Evolutionary conservation across 1,140 invertebrate genomes (phyloP), one percentile per base, ranked within the genome.

Genomic region (Sweltsa coloradensis): DNA sequence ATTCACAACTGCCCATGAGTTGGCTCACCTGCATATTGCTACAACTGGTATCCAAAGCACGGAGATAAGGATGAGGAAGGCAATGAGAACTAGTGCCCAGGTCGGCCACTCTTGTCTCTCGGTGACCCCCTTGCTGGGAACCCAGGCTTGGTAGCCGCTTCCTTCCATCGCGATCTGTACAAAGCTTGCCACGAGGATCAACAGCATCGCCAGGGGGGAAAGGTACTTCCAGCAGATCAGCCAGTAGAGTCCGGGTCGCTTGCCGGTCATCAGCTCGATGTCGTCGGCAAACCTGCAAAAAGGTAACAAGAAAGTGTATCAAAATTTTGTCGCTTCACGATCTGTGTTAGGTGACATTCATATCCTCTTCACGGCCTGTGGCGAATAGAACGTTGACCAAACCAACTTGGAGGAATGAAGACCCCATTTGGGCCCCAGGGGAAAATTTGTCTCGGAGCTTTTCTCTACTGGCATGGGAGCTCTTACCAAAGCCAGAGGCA

Each of bases 191-290:
- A 81, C 65, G 7, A 96, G 67, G 54, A 96, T 92, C 48, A 83
- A 79, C 16, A 91, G 62, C 91, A 96, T 96, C 1, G 89, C 88
- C 42, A 83, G 59, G 0, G 92, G 92, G 21, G 89, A 91, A 7
- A 95, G 62, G 56, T 92, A 96, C 58, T 92, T 90, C 90, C 91
- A 95, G 62, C 90, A 95, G 51, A 93, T 80, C 50, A 90, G 65
- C 89, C 89, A 94, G 60, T 91, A 95, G 3, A 88, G 68, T 2
- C 80, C 81, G 3, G 90, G 89, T 23, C 88, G 68, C 34, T 77
- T 78, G 0, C 91, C 90, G 3, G 89, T 94, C 91, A 96, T 96
- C 59, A 92, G 69, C 67, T 95, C 88, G 52, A 95, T 92, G 60
- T 95, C 90, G 58, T 93, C 89, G 4, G 86, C 83, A 59, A 95